These are phyloP conservation scores for Eumeta japonica DNA, from an alignment of 1,140 invertebrate genomes.

Conservation along the genomic window DNA sequence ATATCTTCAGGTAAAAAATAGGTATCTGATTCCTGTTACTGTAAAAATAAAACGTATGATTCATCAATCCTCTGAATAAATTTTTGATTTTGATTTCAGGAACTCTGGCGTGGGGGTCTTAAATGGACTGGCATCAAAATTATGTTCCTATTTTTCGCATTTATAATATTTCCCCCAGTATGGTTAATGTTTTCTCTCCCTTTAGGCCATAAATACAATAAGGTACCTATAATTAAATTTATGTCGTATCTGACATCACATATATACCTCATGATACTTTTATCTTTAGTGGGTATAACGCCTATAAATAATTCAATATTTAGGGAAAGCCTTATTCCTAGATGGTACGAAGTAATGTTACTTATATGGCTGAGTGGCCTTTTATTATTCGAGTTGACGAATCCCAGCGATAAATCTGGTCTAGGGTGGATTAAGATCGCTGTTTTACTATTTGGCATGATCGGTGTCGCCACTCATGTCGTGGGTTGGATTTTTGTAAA, in stretches of 20 bases:
- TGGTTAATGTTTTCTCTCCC: slow-evolving; percentile 97
- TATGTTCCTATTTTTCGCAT: slow-evolving; percentile 85
- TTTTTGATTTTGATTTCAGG: slow-evolving; percentile 62
- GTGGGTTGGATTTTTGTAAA: slow-evolving; percentile 72
- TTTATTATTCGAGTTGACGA: slow-evolving; percentile 92
- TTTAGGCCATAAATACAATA: slow-evolving; percentile 91
- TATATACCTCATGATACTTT: slow-evolving; percentile 92
- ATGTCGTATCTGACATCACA: slow-evolving; percentile 99
- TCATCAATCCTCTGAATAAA: neutral
- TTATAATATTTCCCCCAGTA: slow-evolving; percentile 90
- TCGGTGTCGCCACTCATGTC: slow-evolving; percentile 88
- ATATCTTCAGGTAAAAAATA: slow-evolving; percentile 76
- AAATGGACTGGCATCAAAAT: slow-evolving; percentile 96
- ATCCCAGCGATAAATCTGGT: slow-evolving; percentile 92
- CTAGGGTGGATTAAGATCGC: slow-evolving; percentile 91
- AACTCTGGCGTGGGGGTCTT: slow-evolving; percentile 93
- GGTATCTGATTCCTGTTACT: slow-evolving; percentile 53
- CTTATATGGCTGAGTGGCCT: slow-evolving; percentile 94
- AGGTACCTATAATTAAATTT: slow-evolving; percentile 97
- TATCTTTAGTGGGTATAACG: slow-evolving; percentile 87
- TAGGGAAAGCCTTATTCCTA: slow-evolving; percentile 69
- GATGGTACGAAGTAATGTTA: slow-evolving; percentile 96
- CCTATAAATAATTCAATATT: slow-evolving; percentile 80
- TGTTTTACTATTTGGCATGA: slow-evolving; percentile 88
- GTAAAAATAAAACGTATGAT: slow-evolving; percentile 3